phyloP scores from a whole-genome alignment of 2,797 vertebrate genomes.

The Tadarida brasiliensis region DNA sequence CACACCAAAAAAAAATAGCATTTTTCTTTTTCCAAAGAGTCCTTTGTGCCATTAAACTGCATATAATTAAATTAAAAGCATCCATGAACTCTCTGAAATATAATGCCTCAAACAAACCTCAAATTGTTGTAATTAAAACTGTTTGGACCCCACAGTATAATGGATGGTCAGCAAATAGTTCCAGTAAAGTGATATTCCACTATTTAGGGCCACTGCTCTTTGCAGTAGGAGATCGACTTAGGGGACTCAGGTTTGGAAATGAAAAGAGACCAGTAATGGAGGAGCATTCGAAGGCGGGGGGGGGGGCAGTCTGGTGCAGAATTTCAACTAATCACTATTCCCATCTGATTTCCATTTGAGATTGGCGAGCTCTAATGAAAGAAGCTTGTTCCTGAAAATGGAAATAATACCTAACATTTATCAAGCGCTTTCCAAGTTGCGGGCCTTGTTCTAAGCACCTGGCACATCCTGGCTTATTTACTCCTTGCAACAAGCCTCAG shows the following conservation, averaged over 20 bases:
- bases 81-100: conserved; percentile 75
- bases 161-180: conserved; percentile 82
- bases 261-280: conserved; percentile 23
- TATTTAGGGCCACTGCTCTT: conserved; percentile 72
- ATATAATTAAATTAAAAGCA: conserved; percentile 81
- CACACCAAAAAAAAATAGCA: neutral
- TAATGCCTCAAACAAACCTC: conserved; percentile 83
- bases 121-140: conserved; percentile 85
- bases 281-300: neutral
- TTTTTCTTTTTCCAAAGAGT: conserved; percentile 48
- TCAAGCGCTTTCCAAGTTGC: neutral
- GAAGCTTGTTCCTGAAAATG: neutral
- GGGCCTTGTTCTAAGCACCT: neutral
- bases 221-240: conserved; percentile 60
- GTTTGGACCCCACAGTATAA: conserved; percentile 79
- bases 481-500: neutral
- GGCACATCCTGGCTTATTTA: accelerated
- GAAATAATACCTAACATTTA: neutral
- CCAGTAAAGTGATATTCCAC: conserved; percentile 79
- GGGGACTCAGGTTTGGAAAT: conserved; percentile 61
- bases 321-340: neutral
- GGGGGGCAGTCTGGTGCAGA: neutral
- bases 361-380: neutral
- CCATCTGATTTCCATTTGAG: neutral
- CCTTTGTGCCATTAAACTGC: conserved; percentile 67